A percentile compares a stretch with the other conserved stretches of the same genome.
These are phyloP conservation scores for Palaemon carinicauda DNA, from an alignment of 1,140 invertebrate genomes.

Conservation along the genomic window DNA sequence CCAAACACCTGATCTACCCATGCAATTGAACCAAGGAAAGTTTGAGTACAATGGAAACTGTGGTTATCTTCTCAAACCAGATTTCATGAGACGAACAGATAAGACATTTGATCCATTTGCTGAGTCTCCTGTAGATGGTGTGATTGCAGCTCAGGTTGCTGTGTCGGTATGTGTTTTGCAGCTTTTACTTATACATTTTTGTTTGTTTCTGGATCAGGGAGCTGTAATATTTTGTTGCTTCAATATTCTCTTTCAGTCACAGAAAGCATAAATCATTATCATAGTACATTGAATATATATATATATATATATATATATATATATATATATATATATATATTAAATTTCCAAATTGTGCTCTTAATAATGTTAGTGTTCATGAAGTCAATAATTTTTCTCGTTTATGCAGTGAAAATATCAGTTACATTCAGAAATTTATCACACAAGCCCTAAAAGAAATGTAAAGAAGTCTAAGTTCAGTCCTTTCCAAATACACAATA, in stretches of 20 bases:
- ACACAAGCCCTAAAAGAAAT: no score
- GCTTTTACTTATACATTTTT: not conserved
- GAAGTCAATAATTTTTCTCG: no score
- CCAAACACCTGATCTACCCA: slow-evolving; percentile 98
- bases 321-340: no score
- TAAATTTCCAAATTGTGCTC: no score
- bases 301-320: no score
- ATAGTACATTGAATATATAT: no score
- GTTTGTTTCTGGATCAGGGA: not conserved
- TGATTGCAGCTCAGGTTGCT: slow-evolving; percentile 97
- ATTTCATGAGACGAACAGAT: slow-evolving; percentile 98
- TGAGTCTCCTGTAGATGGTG: slow-evolving; percentile 98
- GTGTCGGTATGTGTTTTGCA: slow-evolving; percentile 78
- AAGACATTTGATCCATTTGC: slow-evolving; percentile 98
- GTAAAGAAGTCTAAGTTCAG: no score
- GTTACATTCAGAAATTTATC: no score
- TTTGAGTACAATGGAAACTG: slow-evolving; percentile 98
- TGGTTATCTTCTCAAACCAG: slow-evolving; percentile 97
- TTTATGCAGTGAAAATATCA: no score
- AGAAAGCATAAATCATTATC: no score
- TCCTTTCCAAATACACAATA: not conserved
- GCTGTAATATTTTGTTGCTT: not conserved
- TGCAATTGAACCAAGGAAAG: slow-evolving; percentile 99
- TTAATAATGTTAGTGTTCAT: no score
- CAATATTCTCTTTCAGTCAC: not conserved